Evolutionary conservation across 2,113 vertebrate genomes (phyloP), one percentile per base, ranked within the genome.

Genomic region (Camelus bactrianus): DNA sequence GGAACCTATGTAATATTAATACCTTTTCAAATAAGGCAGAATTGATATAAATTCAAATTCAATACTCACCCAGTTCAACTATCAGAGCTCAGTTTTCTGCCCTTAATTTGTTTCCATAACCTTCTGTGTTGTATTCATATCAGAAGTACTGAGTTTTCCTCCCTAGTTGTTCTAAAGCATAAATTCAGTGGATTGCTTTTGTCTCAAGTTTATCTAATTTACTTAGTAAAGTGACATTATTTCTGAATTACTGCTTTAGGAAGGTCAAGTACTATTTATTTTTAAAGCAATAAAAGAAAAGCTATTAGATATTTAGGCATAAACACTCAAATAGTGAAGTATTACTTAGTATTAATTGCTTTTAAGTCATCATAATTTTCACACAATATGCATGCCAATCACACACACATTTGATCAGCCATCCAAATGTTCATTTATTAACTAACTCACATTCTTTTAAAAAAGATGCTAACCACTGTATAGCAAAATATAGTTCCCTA

Each of bases 231-330:
- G 30, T 81, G n/a, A 89, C 77, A 4, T 77, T 67, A 91, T 76
- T 95, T 95, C 30, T 94, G 77, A 97, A 91, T 83, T 94, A 72
- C 20, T 67, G 38, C 13, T 46, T 32, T 73, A 92, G 89, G 52
- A 70, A 93, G 22, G 46, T 93, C 75, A 77, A 64, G 6, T 89
- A 73, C 17, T 91, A 77, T 73, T 91, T 7, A 77, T 69, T 89
- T 86, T 60, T 58, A 82, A 89, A 76, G 32, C 81, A 80, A 84
- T 75, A 80, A 91, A 95, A 93, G 16, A 14, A 11, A 75, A 79
- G 52, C 46, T 86, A 42, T 96, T 96, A 83, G 35, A 50, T 93
- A 95, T 86, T 95, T 72, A 52, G n/a, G 16, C 22, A 91, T 86
- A 93, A 89, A 35, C 62, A 88, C 35, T 93, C 87, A 91, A 93